Percentiles rank a stretch among this genome's conserved stretches.
phyloP scores from a whole-genome alignment of 2,888 invertebrate species.

The Tetropium fuscum region DNA sequence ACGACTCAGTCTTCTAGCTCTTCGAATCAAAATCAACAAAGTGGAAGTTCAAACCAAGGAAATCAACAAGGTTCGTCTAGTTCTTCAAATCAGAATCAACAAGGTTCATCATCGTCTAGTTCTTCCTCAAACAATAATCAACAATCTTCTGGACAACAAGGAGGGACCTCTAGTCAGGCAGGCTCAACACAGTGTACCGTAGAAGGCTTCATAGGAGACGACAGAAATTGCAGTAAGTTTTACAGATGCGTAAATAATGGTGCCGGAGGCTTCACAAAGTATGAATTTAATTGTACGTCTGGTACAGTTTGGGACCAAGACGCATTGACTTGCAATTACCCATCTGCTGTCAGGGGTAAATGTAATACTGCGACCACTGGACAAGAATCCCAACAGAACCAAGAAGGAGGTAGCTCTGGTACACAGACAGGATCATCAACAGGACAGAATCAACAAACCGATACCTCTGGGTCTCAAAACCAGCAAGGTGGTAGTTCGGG shows the following conservation, averaged over 20 bases:
- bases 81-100: slow-evolving; percentile 28
- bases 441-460: neutral
- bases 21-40: slow-evolving; percentile 38
- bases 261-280: slow-evolving; percentile 72
- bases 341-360: slow-evolving; percentile 68
- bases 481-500: neutral
- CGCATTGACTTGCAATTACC: slow-evolving; percentile 78
- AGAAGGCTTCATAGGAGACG: slow-evolving; percentile 80
- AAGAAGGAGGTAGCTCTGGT: slow-evolving; percentile 6
- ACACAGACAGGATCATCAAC: neutral
- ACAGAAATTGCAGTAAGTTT: slow-evolving; percentile 78
- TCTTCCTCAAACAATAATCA: slow-evolving; percentile 6
- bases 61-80: slow-evolving; percentile 31
- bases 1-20: slow-evolving; percentile 30
- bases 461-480: neutral
- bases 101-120: slow-evolving; percentile 12
- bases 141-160: neutral
- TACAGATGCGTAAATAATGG: slow-evolving; percentile 80
- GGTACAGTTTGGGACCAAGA: slow-evolving; percentile 84
- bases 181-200: slow-evolving; percentile 66
- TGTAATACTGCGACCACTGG: slow-evolving; percentile 33
- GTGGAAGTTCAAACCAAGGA: slow-evolving; percentile 24
- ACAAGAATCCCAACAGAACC: slow-evolving; percentile 2
- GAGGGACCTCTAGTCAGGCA: slow-evolving; percentile 1
- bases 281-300: slow-evolving; percentile 81